Base-by-base conservation (phyloP, 2,797 vertebrate species). In the Coccyzus lansbergi region DNA sequence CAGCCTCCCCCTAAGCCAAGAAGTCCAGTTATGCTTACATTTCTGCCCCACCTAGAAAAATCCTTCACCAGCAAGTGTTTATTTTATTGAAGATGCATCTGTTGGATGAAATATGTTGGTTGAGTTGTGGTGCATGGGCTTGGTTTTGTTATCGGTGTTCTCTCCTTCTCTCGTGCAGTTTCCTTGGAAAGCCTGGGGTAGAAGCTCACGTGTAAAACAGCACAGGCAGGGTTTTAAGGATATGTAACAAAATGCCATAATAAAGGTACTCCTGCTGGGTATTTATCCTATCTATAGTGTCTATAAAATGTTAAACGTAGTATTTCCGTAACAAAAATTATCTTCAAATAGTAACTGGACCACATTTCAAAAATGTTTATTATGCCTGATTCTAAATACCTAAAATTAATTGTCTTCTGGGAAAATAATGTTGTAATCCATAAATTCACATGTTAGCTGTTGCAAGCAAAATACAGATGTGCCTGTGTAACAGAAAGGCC, bases 171-270 rank as follows among this genome's bases (percentile, higher is more conserved):
- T n/a, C n/a, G n/a, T n/a, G n/a, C n/a, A n/a, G n/a, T n/a, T n/a
- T n/a, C n/a, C n/a, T n/a, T n/a, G n/a, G n/a, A n/a, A n/a, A n/a
- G n/a, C n/a, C n/a, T n/a, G n/a, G n/a, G n/a, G n/a, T n/a, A n/a
- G n/a, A n/a, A n/a, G n/a, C n/a, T n/a, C n/a, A n/a, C n/a, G n/a
- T n/a, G n/a, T n/a, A n/a, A n/a, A n/a, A n/a, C n/a, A n/a, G n/a
- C n/a, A n/a, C n/a, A n/a, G n/a, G 51, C 0, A 0, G 22, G 1
- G 25, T 3, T 19, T 75, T 78, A 83, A 88, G 44, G n/a, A n/a
- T 59, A 7, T 83, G 63, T 87, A 75, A 64, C 14, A 93, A 93
- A 93, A 93, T 78, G 49, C 36, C 34, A 16, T 72, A 88, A 82
- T 79, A 82, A 94, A 90, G 89, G 51, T n/a, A 77, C 46, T 89